These are phyloP conservation scores for Pimephales promelas DNA, from an alignment of 2,113 vertebrate species.

Conservation along the genomic window DNA sequence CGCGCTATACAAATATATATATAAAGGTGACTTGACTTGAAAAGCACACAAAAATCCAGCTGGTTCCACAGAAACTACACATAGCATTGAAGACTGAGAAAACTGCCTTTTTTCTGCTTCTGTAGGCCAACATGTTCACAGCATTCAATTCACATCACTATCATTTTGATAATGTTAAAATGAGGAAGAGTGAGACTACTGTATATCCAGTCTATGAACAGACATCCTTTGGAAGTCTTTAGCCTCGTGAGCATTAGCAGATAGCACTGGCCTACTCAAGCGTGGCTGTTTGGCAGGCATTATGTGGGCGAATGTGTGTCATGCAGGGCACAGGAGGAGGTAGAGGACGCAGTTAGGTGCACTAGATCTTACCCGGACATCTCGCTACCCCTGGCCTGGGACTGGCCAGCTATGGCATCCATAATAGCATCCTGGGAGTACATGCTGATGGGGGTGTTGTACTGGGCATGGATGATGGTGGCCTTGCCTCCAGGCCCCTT, in stretches of 20 bases:
- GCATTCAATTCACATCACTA: neutral
- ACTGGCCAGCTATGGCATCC: slow-evolving; percentile 96
- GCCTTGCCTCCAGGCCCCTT: slow-evolving; percentile 94
- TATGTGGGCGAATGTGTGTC: slow-evolving; percentile 12
- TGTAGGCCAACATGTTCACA: neutral
- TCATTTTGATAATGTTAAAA: neutral
- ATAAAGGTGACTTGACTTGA: neutral
- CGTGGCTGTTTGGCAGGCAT: neutral
- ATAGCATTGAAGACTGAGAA: neutral
- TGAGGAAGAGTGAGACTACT: neutral
- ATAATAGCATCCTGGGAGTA: slow-evolving; percentile 99
- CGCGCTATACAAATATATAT: too few species aligned
- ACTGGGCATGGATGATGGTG: slow-evolving; percentile 98
- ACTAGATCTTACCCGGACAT: slow-evolving; percentile 84
- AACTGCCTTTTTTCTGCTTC: neutral
- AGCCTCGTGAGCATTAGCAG: slow-evolving; percentile 32
- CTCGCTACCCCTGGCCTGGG: slow-evolving; percentile 90
- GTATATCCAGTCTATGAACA: slow-evolving; percentile 9
- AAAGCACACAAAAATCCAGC: neutral
- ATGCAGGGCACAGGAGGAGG: slow-evolving; percentile 27
- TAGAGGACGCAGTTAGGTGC: slow-evolving; percentile 1
- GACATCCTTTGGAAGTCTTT: slow-evolving; percentile 28
- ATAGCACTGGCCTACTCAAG: slow-evolving; percentile 39
- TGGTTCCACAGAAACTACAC: neutral
- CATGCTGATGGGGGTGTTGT: slow-evolving; percentile 99